Evolutionary conservation across 2,113 vertebrate genomes (phyloP).

Genomic region (Peucedramus taeniatus): DNA sequence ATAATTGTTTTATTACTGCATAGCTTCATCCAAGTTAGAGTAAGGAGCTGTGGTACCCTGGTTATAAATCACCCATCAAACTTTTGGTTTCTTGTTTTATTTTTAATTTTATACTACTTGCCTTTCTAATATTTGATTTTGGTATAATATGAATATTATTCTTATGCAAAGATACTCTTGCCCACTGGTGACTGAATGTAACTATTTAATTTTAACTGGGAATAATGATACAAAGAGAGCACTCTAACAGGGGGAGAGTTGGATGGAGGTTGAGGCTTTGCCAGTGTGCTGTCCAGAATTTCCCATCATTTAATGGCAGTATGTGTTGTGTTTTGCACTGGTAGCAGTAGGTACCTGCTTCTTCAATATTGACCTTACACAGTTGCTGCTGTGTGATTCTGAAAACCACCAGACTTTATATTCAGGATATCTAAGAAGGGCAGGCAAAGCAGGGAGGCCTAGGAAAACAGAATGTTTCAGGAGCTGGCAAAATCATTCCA

Average conservation of each 20-base stretch:
- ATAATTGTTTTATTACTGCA: not conserved
- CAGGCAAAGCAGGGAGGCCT: not conserved
- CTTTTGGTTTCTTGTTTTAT: not conserved
- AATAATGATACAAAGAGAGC: not conserved
- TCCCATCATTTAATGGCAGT: not conserved
- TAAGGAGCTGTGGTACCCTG: not conserved
- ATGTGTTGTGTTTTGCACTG: not conserved
- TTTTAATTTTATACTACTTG: not conserved
- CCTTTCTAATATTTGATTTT: not conserved
- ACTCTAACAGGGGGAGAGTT: not conserved
- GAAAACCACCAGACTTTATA: not conserved
- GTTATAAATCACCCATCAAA: not conserved
- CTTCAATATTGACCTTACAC: not conserved
- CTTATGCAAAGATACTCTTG: not conserved
- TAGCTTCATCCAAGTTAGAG: not conserved
- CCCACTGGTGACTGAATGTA: not conserved
- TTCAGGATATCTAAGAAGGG: not conserved
- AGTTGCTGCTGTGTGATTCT: not conserved
- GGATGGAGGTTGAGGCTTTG: not conserved
- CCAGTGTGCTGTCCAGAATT: not conserved
- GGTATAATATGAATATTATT: not conserved
- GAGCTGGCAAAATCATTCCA: not conserved
- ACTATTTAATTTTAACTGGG: not conserved
- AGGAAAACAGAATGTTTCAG: constrained; percentile 7
- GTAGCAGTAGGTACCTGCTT: not conserved